phyloP scores from a whole-genome alignment of 2,888 invertebrate species.

The Agrilus biguttatus region DNA sequence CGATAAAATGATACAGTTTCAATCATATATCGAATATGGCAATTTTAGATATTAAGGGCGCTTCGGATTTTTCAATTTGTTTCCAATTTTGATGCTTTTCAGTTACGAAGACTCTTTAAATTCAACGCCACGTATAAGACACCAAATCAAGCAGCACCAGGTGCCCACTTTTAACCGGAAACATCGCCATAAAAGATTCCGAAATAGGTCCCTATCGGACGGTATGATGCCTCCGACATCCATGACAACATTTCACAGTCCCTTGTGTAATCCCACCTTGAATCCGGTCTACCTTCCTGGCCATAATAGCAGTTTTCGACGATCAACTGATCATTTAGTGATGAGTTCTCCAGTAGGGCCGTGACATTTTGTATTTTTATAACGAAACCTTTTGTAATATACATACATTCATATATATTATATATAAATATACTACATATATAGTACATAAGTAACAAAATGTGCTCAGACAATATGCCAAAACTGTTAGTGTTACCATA shows the following conservation, averaged over 20 bases:
- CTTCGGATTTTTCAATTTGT: constrained; percentile 12
- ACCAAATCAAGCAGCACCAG: constrained; percentile 1
- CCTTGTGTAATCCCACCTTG: background rate
- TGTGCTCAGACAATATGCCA: too few species aligned
- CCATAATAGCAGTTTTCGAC: background rate
- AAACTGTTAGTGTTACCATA: too few species aligned
- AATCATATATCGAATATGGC: too few species aligned
- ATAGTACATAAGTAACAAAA: too few species aligned
- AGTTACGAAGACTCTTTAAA: constrained; percentile 74
- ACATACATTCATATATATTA: too few species aligned
- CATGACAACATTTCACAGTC: background rate
- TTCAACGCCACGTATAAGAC: constrained; percentile 37
- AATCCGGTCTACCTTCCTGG: background rate
- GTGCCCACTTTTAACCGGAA: constrained; percentile 1
- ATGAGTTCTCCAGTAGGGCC: too few species aligned
- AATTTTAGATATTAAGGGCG: background rate
- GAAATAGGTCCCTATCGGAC: constrained; percentile 7
- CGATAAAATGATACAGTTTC: too few species aligned
- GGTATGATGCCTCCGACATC: constrained; percentile 3
- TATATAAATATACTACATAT: too few species aligned
- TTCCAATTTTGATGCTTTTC: constrained; percentile 32
- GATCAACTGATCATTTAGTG: too few species aligned
- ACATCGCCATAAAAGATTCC: constrained; percentile 5
- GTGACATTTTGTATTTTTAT: too few species aligned
- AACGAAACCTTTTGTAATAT: too few species aligned